Conservation (phyloP, 2,113 vertebrate genomes). For the Stercorarius parasiticus region DNA sequence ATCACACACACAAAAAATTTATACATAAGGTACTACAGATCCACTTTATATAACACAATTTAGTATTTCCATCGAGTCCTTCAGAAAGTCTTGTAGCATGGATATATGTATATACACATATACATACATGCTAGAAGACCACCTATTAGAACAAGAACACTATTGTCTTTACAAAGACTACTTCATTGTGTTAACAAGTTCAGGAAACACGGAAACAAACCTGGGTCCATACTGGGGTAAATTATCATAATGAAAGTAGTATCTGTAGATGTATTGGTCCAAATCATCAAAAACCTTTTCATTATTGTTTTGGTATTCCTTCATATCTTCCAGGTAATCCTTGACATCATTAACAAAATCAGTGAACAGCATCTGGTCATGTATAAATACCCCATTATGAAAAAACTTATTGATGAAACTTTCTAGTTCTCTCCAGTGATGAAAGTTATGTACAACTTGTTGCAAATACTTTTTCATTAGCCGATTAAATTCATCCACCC, state of each 20-base stretch:
- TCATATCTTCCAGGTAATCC: slow-evolving; percentile 87
- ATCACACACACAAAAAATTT: background rate
- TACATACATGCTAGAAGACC: background rate
- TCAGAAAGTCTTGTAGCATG: background rate
- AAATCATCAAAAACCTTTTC: slow-evolving; percentile 84
- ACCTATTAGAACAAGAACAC: background rate
- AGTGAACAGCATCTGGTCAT: slow-evolving; percentile 93
- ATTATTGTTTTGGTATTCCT: slow-evolving; percentile 80
- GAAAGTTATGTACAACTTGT: slow-evolving; percentile 86
- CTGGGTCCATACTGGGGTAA: slow-evolving; percentile 79
- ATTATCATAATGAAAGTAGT: slow-evolving; percentile 87
- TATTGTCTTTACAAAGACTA: background rate
- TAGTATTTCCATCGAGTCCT: background rate
- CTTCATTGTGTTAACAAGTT: slow-evolving; percentile 48
- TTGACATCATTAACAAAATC: slow-evolving; percentile 92
- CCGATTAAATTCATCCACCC: slow-evolving; percentile 86
- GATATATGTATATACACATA: background rate
- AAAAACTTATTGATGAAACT: slow-evolving; percentile 89
- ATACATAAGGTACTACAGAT: background rate
- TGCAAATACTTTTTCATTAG: slow-evolving; percentile 88
- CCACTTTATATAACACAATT: background rate
- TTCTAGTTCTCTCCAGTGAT: slow-evolving; percentile 92
- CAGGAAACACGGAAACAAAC: slow-evolving; percentile 78
- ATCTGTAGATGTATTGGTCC: slow-evolving; percentile 87
- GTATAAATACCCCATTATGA: slow-evolving; percentile 89